These are phyloP conservation scores for Paracentrotus lividus DNA, from an alignment of 53 echinoderm and acorn worm species.

Conservation along the genomic window DNA sequence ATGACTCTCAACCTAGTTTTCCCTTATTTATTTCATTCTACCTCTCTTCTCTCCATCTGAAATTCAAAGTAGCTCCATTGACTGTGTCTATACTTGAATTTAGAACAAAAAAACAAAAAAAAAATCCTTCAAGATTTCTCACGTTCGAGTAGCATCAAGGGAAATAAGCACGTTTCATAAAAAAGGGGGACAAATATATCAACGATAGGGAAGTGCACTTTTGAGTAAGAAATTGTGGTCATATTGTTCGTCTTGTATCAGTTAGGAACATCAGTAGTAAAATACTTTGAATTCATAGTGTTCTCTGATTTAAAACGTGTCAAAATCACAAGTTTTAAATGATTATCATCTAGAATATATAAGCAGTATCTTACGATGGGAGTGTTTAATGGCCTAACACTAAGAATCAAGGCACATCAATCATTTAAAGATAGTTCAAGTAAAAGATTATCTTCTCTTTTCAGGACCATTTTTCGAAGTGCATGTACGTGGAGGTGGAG, in stretches of 20 bases:
- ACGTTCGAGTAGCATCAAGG: neutral
- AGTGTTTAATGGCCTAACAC: no score
- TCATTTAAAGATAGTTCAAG: no score
- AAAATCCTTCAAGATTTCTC: neutral
- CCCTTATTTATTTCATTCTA: neutral
- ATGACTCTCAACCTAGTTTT: neutral
- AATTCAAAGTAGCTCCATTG: conserved; percentile 61
- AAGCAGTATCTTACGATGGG: no score
- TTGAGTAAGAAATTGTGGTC: no score
- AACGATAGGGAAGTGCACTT: neutral
- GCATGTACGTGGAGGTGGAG: conserved; percentile 89
- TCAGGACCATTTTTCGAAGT: conserved; percentile 79
- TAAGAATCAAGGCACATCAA: no score
- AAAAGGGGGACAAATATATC: neutral
- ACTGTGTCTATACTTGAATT: conserved; percentile 61
- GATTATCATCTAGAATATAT: no score
- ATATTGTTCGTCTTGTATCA: no score
- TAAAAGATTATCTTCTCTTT: no score
- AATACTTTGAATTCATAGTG: no score
- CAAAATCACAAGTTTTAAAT: no score
- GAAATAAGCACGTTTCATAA: neutral
- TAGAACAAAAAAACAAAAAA: neutral
- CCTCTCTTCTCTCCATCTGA: neutral
- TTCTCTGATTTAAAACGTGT: no score
- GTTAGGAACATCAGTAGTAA: no score